Conservation (phyloP, 2,888 invertebrate genomes). For the Pomacea canaliculata region DNA sequence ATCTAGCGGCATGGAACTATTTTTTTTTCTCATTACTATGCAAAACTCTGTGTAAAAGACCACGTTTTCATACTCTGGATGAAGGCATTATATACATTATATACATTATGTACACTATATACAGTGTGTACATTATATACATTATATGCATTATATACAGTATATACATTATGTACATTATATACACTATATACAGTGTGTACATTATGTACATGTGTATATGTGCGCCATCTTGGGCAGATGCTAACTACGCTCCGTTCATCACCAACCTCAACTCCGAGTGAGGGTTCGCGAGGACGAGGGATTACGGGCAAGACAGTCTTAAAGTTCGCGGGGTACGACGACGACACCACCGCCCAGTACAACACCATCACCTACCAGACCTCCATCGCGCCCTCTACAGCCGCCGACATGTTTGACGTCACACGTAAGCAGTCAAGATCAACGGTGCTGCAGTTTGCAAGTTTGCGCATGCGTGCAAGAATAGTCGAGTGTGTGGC, state of each 20-base stretch:
- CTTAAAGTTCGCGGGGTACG: constrained; percentile 7
- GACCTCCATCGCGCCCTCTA: constrained; percentile 10
- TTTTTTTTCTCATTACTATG: too few relatives aligned
- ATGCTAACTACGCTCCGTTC: constrained; percentile 12
- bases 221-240: not conserved
- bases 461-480: not conserved
- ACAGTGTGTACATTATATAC: too few relatives aligned
- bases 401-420: constrained; percentile 13
- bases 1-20: too few relatives aligned
- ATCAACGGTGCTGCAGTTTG: not conserved
- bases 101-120: too few relatives aligned
- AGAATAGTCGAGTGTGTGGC: constrained; percentile 2
- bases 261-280: constrained; percentile 27
- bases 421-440: constrained; percentile 6
- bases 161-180: too few relatives aligned
- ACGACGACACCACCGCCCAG: not conserved
- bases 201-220: too few relatives aligned
- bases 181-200: too few relatives aligned
- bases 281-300: constrained; percentile 23
- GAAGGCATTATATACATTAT: too few relatives aligned
- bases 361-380: constrained; percentile 1
- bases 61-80: too few relatives aligned
- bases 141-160: too few relatives aligned
- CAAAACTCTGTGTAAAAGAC: too few relatives aligned
- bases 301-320: not conserved